Conservation (phyloP, 2,113 vertebrate genomes). For the Acrocephalus arundinaceus region DNA sequence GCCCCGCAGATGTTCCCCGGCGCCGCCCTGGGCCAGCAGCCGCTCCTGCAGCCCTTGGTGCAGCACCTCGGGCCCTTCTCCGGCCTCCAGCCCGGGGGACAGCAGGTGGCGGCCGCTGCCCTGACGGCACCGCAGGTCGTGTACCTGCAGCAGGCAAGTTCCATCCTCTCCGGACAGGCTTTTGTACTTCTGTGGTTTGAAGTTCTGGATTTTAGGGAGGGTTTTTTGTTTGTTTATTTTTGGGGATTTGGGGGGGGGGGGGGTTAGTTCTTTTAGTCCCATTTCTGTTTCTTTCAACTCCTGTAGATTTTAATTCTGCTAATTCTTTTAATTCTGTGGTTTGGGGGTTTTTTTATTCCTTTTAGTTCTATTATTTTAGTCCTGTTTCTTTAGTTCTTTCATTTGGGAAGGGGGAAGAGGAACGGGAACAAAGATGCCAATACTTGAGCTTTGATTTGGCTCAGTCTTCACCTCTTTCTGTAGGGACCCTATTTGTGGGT, state of each 20-base stretch:
- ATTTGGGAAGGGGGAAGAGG: neutral
- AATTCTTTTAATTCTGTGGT: fast-evolving
- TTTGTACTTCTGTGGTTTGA: neutral
- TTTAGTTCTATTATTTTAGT: neutral
- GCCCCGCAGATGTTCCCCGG: neutral
- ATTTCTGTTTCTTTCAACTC: fast-evolving
- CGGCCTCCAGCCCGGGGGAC: neutral
- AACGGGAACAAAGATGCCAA: fast-evolving
- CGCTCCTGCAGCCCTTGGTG: neutral
- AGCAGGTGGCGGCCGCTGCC: neutral
- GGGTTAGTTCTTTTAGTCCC: neutral
- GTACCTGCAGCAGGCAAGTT: neutral
- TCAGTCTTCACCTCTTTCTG: neutral
- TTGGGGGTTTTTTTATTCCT: neutral
- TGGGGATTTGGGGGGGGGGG: too few relatives aligned
- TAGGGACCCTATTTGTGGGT: fast-evolving
- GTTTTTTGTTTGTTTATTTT: too few relatives aligned
- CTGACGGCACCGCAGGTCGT: neutral
- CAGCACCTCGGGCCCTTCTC: neutral
- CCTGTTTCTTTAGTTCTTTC: neutral
- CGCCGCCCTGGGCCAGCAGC: neutral
- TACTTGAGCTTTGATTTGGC: neutral
- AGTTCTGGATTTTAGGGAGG: neutral
- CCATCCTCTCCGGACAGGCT: neutral
- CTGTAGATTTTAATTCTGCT: neutral